These are phyloP conservation scores for Brachystomella parvula DNA, from an alignment of 1,140 invertebrate species.

Conservation along the genomic window DNA sequence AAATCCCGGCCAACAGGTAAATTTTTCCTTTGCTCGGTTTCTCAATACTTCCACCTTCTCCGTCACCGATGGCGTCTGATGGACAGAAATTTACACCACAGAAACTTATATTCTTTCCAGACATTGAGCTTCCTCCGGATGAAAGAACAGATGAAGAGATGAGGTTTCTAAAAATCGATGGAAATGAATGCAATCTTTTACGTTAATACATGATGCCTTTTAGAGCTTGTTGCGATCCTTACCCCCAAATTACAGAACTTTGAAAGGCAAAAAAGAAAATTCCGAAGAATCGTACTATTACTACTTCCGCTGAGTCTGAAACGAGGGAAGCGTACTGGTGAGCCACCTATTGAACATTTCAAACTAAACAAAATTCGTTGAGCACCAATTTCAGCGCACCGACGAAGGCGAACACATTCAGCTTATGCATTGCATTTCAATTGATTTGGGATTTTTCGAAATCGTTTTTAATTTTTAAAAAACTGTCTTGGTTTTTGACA, in stretches of 20 bases:
- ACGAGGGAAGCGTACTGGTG: constrained; percentile 79
- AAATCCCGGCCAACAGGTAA: constrained; percentile 4
- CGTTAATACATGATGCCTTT: too few species aligned
- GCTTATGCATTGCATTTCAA: too few species aligned
- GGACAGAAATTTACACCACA: constrained; percentile 82
- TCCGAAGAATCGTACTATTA: constrained; percentile 91
- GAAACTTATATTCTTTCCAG: constrained; percentile 47
- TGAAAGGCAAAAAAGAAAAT: constrained; percentile 98
- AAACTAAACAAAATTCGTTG: neutral
- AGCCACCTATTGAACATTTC: constrained; percentile 50
- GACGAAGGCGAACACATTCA: too few species aligned
- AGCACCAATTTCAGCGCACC: too few species aligned
- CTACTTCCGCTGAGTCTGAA: constrained; percentile 75
- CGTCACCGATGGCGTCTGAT: constrained; percentile 35
- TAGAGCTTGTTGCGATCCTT: neutral
- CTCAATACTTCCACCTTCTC: neutral
- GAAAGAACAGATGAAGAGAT: constrained; percentile 83
- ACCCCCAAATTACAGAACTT: constrained; percentile 78
- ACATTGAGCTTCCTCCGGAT: constrained; percentile 52
- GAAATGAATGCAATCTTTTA: neutral
- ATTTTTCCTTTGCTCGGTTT: neutral
- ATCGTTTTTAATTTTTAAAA: too few species aligned
- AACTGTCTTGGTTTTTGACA: too few species aligned
- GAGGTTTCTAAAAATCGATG: constrained; percentile 58
- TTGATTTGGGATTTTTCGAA: too few species aligned